phyloP scores from a whole-genome alignment of 2,113 vertebrate species.

The Cisticola juncidis region DNA sequence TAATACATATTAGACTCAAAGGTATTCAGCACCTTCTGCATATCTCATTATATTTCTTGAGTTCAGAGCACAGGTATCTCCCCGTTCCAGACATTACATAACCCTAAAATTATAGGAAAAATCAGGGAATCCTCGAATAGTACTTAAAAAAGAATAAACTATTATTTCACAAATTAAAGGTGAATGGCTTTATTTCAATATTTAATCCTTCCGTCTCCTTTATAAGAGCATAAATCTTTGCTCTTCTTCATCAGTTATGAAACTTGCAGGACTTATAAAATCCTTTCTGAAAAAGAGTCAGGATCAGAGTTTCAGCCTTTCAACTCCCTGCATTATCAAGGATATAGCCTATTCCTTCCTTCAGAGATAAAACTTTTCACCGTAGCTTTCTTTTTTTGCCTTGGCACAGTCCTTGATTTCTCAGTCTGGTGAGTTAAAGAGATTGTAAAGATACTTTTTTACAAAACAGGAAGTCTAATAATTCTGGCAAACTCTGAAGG shows the following conservation, averaged over 20 bases:
- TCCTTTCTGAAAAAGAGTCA: neutral
- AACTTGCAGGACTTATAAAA: neutral
- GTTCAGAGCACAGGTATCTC: neutral
- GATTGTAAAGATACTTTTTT: neutral
- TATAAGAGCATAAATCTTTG: neutral
- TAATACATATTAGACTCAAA: neutral
- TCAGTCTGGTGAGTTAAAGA: neutral
- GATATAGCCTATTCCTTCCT: neutral
- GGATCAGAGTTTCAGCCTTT: neutral
- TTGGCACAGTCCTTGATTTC: neutral
- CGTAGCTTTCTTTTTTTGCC: neutral
- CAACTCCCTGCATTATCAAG: neutral
- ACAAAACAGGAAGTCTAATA: neutral
- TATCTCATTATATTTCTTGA: neutral
- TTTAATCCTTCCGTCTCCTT: neutral
- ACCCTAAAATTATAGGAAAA: neutral
- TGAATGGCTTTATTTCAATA: neutral
- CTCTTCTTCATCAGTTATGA: neutral
- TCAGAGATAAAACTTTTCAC: neutral
- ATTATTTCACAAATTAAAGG: neutral
- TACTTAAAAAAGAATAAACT: neutral
- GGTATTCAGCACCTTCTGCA: neutral
- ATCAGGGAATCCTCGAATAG: neutral
- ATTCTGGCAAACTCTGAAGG: neutral
- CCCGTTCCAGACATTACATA: neutral